phyloP scores from a whole-genome alignment of 2,888 invertebrate species.

The Eilema sororculum region DNA sequence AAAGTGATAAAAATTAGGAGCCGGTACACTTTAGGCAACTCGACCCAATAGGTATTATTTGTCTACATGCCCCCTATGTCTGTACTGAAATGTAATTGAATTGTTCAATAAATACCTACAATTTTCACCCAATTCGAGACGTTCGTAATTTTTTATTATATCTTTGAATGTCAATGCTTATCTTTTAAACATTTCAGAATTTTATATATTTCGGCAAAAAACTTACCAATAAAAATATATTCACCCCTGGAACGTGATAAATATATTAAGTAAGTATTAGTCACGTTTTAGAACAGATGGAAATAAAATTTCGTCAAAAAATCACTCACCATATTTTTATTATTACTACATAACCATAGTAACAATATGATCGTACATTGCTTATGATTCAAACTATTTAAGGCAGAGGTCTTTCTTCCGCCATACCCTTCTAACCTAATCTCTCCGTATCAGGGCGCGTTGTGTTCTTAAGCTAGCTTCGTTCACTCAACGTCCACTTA shows the following conservation, averaged over 20 bases:
- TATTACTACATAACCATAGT: neutral
- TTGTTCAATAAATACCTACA: neutral
- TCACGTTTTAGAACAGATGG: slow-evolving; percentile 10
- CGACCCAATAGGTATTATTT: no score
- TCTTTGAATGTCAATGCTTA: neutral
- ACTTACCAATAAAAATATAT: slow-evolving; percentile 9
- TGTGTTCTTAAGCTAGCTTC: neutral
- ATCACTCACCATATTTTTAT: neutral
- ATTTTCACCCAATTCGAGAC: neutral
- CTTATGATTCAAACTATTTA: no score
- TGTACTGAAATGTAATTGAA: neutral
- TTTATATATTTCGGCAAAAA: neutral
- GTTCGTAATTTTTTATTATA: neutral
- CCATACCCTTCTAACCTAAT: neutral
- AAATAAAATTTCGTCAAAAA: neutral
- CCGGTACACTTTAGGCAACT: no score
- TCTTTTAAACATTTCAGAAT: neutral
- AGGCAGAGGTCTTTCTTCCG: no score
- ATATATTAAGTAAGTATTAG: slow-evolving; percentile 18
- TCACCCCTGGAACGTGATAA: slow-evolving; percentile 8
- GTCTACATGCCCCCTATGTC: no score
- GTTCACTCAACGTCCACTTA: neutral
- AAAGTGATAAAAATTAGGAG: no score
- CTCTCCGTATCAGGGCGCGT: neutral
- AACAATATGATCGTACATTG: neutral